Percentiles rank a stretch among this genome's conserved stretches.
Evolutionary conservation across 1,140 invertebrate species (phyloP).

Genomic region (Drosophila tani): DNA sequence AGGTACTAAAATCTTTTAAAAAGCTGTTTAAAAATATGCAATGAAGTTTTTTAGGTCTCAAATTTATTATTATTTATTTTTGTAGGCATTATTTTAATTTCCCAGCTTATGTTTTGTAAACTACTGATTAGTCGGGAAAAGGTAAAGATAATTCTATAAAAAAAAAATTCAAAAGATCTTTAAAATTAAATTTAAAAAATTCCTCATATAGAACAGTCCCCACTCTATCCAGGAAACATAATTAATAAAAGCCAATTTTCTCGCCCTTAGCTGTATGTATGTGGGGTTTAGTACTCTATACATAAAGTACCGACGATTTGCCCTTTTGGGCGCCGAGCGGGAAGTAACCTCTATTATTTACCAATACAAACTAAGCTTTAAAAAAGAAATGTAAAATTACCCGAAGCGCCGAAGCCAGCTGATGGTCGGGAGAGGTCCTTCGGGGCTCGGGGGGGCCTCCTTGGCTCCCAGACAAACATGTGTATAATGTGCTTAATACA

Average conservation of each 20-base stretch:
- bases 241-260: background rate
- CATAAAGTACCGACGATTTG: slow-evolving; percentile 74
- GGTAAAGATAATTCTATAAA: too few relatives aligned
- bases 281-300: slow-evolving; percentile 39
- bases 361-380: slow-evolving; percentile 77
- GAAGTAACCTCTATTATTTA: slow-evolving; percentile 72
- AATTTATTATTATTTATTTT: too few relatives aligned
- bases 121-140: too few relatives aligned
- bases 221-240: background rate
- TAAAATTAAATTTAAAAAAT: too few relatives aligned
- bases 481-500: slow-evolving; percentile 72
- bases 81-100: too few relatives aligned
- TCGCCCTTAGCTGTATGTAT: slow-evolving; percentile 20
- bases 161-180: too few relatives aligned
- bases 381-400: slow-evolving; percentile 70
- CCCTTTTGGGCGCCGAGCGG: slow-evolving; percentile 60
- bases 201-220: too few relatives aligned
- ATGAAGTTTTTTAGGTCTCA: too few relatives aligned
- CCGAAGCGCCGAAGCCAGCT: slow-evolving; percentile 36
- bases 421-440: background rate
- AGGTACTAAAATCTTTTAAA: background rate
- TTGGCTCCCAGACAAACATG: slow-evolving; percentile 56
- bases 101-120: too few relatives aligned
- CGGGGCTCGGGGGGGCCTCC: background rate
- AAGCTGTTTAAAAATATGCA: too few relatives aligned